Conservation (phyloP, 2,113 vertebrate species). For the Psilopsiagon aurifrons region DNA sequence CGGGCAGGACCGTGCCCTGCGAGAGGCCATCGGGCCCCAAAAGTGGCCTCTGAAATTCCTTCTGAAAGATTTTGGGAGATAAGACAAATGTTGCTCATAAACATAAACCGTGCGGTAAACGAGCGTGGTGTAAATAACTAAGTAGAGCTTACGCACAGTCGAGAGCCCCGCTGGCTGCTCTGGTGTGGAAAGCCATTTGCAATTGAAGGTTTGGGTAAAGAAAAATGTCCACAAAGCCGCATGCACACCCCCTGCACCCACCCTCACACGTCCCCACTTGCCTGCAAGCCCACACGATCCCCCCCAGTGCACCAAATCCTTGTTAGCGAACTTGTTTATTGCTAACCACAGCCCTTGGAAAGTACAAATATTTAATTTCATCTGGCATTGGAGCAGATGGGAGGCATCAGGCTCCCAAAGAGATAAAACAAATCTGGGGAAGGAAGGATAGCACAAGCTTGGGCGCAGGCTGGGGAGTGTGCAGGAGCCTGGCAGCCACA, state of each 20-base stretch:
- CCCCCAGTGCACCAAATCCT: conserved; percentile 7
- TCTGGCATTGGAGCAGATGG: conserved; percentile 64
- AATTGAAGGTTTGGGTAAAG: conserved; percentile 12
- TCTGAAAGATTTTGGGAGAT: conserved; percentile 38
- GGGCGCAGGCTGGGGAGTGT: background rate
- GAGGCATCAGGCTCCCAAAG: conserved; percentile 59
- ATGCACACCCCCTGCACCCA: background rate
- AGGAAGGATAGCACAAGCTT: background rate
- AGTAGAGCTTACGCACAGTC: background rate
- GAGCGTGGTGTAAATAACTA: conserved; percentile 62
- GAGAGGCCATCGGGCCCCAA: background rate
- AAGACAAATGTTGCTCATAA: conserved; percentile 55
- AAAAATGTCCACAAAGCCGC: conserved; percentile 9
- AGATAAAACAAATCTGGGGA: conserved; percentile 63
- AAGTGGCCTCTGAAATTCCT: conserved; percentile 46
- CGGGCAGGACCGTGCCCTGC: background rate
- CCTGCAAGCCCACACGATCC: background rate
- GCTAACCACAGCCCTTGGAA: conserved; percentile 63
- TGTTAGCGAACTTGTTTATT: conserved; percentile 46
- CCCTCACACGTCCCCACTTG: background rate
- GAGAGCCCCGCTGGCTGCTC: background rate
- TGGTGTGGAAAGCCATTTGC: conserved; percentile 31
- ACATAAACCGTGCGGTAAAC: conserved; percentile 64
- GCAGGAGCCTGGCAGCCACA: background rate
- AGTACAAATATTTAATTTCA: conserved; percentile 53